These are phyloP conservation scores for Mormoops blainvillei DNA, from an alignment of 2,113 vertebrate species.

Conservation along the genomic window DNA sequence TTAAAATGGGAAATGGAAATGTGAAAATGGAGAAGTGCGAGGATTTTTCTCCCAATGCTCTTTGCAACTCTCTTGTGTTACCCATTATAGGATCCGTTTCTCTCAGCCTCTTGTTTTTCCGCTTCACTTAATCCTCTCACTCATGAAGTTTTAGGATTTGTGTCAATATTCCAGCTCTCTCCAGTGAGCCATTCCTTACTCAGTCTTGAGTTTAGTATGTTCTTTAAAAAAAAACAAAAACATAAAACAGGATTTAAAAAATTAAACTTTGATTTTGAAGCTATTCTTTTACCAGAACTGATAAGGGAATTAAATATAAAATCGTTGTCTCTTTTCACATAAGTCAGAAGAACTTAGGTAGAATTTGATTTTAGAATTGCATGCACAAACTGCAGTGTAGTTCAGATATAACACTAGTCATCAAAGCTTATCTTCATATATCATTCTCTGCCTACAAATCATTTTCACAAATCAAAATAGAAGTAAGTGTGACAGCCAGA, in stretches of 20 bases:
- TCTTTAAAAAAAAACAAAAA: not conserved
- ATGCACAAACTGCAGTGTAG: not conserved
- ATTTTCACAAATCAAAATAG: not conserved
- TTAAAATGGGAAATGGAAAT: not conserved
- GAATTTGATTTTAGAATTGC: conserved; percentile 8
- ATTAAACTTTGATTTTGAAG: not conserved
- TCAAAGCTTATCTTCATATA: not conserved
- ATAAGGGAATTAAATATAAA: not conserved
- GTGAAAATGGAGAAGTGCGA: not conserved
- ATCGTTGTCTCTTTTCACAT: not conserved
- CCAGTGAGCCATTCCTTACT: not conserved
- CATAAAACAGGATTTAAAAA: not conserved
- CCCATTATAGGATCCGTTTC: not conserved
- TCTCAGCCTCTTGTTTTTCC: not conserved
- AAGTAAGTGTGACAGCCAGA: not conserved
- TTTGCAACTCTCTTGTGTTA: not conserved
- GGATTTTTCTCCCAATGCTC: not conserved
- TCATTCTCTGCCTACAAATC: not conserved
- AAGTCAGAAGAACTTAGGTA: not conserved
- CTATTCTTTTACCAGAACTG: not conserved
- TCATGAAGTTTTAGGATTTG: not conserved
- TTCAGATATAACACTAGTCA: not conserved
- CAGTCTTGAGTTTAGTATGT: not conserved
- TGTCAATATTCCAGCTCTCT: not conserved
- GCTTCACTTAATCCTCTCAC: not conserved